phyloP scores from a whole-genome alignment of 2,888 invertebrate species.

The Chydorus sphaericus region DNA sequence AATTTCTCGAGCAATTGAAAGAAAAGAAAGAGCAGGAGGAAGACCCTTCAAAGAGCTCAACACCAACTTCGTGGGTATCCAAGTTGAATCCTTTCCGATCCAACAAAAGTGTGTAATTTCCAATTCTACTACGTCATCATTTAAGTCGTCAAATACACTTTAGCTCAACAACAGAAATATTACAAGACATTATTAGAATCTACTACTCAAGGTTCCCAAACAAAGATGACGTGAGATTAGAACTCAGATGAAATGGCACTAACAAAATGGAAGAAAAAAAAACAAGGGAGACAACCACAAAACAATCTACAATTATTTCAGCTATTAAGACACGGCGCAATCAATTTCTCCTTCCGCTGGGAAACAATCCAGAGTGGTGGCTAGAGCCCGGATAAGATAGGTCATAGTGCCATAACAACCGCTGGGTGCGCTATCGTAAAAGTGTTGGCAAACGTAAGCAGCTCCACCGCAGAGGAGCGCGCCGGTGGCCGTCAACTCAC shows the following conservation, averaged over 20 bases:
- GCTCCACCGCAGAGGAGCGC: constrained; percentile 63
- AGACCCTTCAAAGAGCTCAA: too few relatives aligned
- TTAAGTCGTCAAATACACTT: too few relatives aligned
- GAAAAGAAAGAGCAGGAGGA: constrained; percentile 24
- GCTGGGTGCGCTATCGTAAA: constrained; percentile 96
- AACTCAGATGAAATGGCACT: too few relatives aligned
- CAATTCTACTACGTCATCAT: too few relatives aligned
- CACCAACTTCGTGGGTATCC: constrained; percentile 44
- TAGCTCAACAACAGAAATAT: too few relatives aligned
- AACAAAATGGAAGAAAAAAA: too few relatives aligned
- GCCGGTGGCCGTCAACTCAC: constrained; percentile 34
- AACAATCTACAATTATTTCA: too few relatives aligned
- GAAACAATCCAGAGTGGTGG: constrained; percentile 49
- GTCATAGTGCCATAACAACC: constrained; percentile 97
- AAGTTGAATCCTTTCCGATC: constrained; percentile 56
- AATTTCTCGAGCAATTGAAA: constrained; percentile 54
- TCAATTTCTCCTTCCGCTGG: constrained; percentile 65
- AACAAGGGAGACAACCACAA: too few relatives aligned
- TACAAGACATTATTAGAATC: too few relatives aligned
- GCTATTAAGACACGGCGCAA: constrained; percentile 49
- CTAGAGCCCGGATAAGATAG: constrained; percentile 74
- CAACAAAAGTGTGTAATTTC: constrained; percentile 3
- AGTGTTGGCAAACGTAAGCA: constrained; percentile 87
- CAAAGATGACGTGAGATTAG: too few relatives aligned
- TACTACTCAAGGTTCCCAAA: too few relatives aligned